Evolutionary conservation across 2,888 invertebrate genomes (phyloP).

Genomic region (Melinaea menophilus): DNA sequence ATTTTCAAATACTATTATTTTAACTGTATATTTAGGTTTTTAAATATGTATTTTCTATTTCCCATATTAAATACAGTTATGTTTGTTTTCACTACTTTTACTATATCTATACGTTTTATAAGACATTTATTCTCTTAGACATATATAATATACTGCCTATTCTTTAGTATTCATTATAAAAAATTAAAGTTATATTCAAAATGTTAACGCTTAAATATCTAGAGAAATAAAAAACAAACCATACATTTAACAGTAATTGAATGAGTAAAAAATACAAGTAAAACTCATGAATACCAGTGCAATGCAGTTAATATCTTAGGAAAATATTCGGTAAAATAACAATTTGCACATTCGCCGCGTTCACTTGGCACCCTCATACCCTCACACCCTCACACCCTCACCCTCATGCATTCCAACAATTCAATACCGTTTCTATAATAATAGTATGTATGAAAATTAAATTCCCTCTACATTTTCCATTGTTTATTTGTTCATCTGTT

Average conservation of each 20-base stretch:
- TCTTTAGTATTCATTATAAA: too few relatives aligned
- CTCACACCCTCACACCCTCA: slow-evolving; percentile 13
- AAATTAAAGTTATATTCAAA: too few relatives aligned
- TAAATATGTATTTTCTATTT: too few relatives aligned
- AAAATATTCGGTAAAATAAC: slow-evolving; percentile 44
- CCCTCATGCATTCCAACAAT: slow-evolving; percentile 28
- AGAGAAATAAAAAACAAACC: slow-evolving; percentile 9
- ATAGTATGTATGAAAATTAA: slow-evolving; percentile 33
- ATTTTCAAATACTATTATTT: slow-evolving; percentile 12
- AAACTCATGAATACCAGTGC: slow-evolving; percentile 12
- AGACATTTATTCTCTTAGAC: too few relatives aligned
- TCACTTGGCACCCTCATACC: slow-evolving; percentile 36
- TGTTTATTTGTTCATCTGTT: background rate
- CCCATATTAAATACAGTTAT: too few relatives aligned
- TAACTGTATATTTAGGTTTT: background rate
- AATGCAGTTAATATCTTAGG: slow-evolving; percentile 37
- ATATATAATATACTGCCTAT: too few relatives aligned
- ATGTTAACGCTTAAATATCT: too few relatives aligned
- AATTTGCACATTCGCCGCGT: slow-evolving; percentile 42
- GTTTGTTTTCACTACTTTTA: too few relatives aligned
- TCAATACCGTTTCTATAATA: slow-evolving; percentile 32
- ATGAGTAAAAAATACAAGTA: background rate
- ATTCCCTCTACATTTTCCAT: slow-evolving; percentile 25
- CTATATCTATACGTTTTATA: too few relatives aligned
- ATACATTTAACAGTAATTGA: slow-evolving; percentile 1